A percentile compares a stretch with the other conserved stretches of the same genome.
These are phyloP conservation scores for Salvelinus namaycush DNA, from an alignment of 2,113 vertebrate species.

Conservation along the genomic window DNA sequence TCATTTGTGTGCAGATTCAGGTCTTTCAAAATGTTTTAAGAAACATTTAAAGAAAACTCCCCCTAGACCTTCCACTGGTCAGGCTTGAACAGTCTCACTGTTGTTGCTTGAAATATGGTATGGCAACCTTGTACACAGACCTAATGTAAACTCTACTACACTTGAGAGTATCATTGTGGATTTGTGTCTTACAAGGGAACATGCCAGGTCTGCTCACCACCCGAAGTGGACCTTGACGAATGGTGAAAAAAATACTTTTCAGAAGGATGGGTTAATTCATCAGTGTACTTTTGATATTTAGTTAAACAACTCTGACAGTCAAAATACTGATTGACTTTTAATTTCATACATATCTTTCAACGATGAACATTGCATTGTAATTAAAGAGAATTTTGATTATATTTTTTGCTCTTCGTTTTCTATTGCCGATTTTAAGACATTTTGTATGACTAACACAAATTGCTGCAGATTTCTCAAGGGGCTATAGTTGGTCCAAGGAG, in stretches of 20 bases:
- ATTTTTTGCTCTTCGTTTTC: slow-evolving; percentile 16
- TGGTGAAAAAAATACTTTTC: slow-evolving; percentile 8
- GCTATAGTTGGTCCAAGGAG: slow-evolving; percentile 3
- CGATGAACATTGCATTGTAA: slow-evolving; percentile 17
- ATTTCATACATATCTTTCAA: slow-evolving; percentile 39
- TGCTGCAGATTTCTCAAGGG: slow-evolving; percentile 1
- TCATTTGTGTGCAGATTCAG: slow-evolving; percentile 40
- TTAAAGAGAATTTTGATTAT: slow-evolving; percentile 24
- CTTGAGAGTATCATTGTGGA: neutral
- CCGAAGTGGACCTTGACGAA: slow-evolving; percentile 4
- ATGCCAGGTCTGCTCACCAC: neutral
- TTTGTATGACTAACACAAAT: slow-evolving; percentile 1
- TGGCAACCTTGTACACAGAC: slow-evolving; percentile 17
- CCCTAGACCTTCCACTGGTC: slow-evolving; percentile 3
- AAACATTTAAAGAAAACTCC: slow-evolving; percentile 29
- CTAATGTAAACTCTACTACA: slow-evolving; percentile 6
- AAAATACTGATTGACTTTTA: slow-evolving; percentile 18
- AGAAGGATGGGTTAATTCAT: slow-evolving; percentile 4
- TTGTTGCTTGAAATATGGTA: neutral
- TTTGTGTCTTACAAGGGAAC: slow-evolving; percentile 12
- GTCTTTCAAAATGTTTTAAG: slow-evolving; percentile 23
- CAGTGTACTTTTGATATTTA: slow-evolving; percentile 9
- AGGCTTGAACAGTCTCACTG: slow-evolving; percentile 28
- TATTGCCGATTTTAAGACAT: slow-evolving; percentile 16
- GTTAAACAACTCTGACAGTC: slow-evolving; percentile 10